Base-by-base conservation (phyloP, 2,113 vertebrate species). In the Triplophysa dalaica region DNA sequence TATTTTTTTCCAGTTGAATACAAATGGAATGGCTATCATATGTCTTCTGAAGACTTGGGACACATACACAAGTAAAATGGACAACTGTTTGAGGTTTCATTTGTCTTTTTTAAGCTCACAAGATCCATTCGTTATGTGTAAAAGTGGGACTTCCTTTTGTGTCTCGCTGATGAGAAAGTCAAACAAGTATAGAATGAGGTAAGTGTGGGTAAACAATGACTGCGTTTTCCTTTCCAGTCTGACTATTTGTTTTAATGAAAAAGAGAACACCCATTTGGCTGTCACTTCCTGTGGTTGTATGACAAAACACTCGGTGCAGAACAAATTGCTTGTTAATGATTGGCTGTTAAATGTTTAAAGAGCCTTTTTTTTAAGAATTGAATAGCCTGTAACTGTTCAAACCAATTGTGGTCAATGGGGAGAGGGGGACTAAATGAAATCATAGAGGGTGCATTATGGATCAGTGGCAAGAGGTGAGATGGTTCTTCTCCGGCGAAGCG, bases 401-500 rank as follows among this genome's bases (percentile, higher is more conserved):
- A 43, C 12, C 21, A 12, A 43, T 8, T 45, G 17, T 50, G 19
- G 62, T 65, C 62, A 33, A 16, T 38, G 60, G 24, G 19, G 62
- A 76, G 21, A 45, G 22, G 12, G 54, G 26, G 41, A 54, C 74
- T 52, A 65, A 76, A 77, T 52, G 74, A 38, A 38, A 76, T 65
- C 48, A 11, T 62, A 63, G 63, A 58, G 70, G 24, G 63, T n/a
- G 41, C 52, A 66, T 66, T 67, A 80, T 65, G 41, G 63, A 80
- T 80, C 70, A 66, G 50, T 64, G n/a, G 52, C 6, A 6, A 58
- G 69, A 63, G 79, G 70, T 68, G 52, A 66, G 79, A 29, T 10
- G n/a, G 79, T 50, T 80, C 63, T 14, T 56, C 72, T 61, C 41
- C 12, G 63, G 17, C 41, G 61, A 73, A 74, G 69, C 61, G 11